Evolutionary conservation across 2,888 invertebrate genomes (phyloP), one percentile per base, ranked within the genome.

Genomic region (Dolichopus griseipennis): DNA sequence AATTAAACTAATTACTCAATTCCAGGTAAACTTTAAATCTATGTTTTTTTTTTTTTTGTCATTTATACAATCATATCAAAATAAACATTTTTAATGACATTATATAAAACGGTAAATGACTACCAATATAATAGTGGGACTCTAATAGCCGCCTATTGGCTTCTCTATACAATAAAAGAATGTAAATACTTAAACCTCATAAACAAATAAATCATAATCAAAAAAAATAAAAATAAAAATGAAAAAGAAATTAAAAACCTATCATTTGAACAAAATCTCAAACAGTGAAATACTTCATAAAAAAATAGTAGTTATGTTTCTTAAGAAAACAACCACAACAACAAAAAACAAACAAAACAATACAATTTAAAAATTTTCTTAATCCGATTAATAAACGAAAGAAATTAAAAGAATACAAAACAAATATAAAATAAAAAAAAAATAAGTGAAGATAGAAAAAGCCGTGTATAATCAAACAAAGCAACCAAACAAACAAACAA

Each of bases 81-180:
- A n/a, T 18, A 52, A 6, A n/a, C 6, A 18, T 18, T 52, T 18
- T 52, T 52, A 52, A 52, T n/a, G n/a, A 52, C n/a, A 52, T 52
- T 52, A 52, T 52, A 52, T 52, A 52, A 52, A 52, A 52, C 52
- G 18, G 52, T 52, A 52, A 52, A 52, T 52, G 52, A 52, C 52
- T 52, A 18, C 52, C 52, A 52, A 52, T 37, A 41, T 41, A 52
- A 15, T 52, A 15, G 52, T 52, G 18, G n/a, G n/a, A 1, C 18
- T 5, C 52, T 18, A 52, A 52, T 52, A 52, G 52, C 52, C 15
- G 18, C 18, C n/a, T 52, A 18, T 52, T 52, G 15, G 6, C 52
- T 52, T 52, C 15, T 52, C n/a, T n/a, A n/a, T n/a, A 52, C 2
- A 52, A 18, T 52, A n/a, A 37, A 37, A 27, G 27, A 18, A 52